Conservation (phyloP, 2,888 invertebrate genomes). For the Megaustenia siamemsis region DNA sequence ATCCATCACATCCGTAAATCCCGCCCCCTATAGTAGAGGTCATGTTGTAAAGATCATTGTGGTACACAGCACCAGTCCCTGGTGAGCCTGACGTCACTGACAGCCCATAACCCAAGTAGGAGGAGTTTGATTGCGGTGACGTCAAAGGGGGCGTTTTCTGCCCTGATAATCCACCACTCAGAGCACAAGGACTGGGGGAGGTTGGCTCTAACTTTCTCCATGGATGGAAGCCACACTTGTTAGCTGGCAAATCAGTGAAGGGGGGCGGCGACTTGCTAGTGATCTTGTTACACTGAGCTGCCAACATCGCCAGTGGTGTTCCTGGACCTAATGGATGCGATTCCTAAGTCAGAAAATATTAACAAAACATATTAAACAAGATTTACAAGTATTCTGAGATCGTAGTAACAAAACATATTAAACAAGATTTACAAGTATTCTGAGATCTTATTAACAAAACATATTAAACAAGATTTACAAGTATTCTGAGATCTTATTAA, state of each 20-base stretch:
- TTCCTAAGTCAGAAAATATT: slow-evolving; percentile 11
- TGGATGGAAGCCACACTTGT: slow-evolving; percentile 85
- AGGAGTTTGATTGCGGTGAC: slow-evolving; percentile 35
- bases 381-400: too few relatives aligned
- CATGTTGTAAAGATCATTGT: slow-evolving; percentile 30
- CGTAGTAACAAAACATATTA: too few relatives aligned
- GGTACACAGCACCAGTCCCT: slow-evolving; percentile 38
- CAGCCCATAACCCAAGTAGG: slow-evolving; percentile 44
- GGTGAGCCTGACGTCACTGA: slow-evolving; percentile 35
- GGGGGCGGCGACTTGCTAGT: slow-evolving; percentile 92
- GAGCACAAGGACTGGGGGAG: slow-evolving; percentile 83
- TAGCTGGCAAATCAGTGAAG: slow-evolving; percentile 86
- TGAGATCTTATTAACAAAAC: too few relatives aligned
- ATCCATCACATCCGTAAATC: slow-evolving; percentile 76
- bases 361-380: not conserved
- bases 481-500: too few relatives aligned
- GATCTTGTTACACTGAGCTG: slow-evolving; percentile 98
- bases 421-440: too few relatives aligned
- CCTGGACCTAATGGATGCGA: slow-evolving; percentile 54
- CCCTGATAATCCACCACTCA: slow-evolving; percentile 39
- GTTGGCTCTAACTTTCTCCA: slow-evolving; percentile 69
- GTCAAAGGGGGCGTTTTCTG: slow-evolving; percentile 41
- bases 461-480: too few relatives aligned
- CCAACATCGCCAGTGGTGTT: slow-evolving; percentile 96
- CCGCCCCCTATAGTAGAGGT: slow-evolving; percentile 31